A percentile compares a stretch with the other conserved stretches of the same genome.
Evolutionary conservation across 2,888 invertebrate species (phyloP).

Genomic region (Boloria euphrosyne): DNA sequence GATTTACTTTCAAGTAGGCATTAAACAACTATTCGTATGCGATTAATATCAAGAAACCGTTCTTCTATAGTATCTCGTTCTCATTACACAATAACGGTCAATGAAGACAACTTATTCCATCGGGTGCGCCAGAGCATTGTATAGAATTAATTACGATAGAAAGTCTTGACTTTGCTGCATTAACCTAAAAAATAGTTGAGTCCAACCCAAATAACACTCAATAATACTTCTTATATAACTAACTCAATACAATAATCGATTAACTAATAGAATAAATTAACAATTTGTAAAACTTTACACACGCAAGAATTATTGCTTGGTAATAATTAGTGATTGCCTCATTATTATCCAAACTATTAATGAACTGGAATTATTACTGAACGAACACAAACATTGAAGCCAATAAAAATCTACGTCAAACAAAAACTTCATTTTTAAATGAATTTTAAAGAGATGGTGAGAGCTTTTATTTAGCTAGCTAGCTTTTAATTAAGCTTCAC

Average conservation of each 20-base stretch:
- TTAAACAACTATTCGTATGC: conserved; percentile 21
- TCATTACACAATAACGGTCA: conserved; percentile 43
- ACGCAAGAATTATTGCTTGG: not conserved
- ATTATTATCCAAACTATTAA: too few relatives aligned
- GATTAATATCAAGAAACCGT: conserved; percentile 28
- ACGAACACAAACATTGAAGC: too few relatives aligned
- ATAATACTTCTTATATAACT: not conserved
- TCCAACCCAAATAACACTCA: conserved; percentile 1
- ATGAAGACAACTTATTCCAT: conserved; percentile 39
- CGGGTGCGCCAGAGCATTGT: conserved; percentile 35
- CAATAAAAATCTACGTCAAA: too few relatives aligned
- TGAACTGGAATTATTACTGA: too few relatives aligned
- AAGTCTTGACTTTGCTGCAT: conserved; percentile 37
- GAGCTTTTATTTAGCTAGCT: too few relatives aligned
- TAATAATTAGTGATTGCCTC: too few relatives aligned
- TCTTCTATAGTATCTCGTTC: conserved; percentile 34
- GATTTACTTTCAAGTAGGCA: conserved; percentile 16
- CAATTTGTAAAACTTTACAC: not conserved
- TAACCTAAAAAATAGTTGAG: conserved; percentile 30
- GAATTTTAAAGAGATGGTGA: too few relatives aligned
- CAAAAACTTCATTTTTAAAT: too few relatives aligned
- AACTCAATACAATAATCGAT: not conserved
- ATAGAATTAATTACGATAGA: conserved; percentile 43
- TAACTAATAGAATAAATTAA: conserved; percentile 1
- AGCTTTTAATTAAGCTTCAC: too few relatives aligned